Base-by-base conservation (phyloP, 2,113 vertebrate genomes). In the Pardalotus punctatus region DNA sequence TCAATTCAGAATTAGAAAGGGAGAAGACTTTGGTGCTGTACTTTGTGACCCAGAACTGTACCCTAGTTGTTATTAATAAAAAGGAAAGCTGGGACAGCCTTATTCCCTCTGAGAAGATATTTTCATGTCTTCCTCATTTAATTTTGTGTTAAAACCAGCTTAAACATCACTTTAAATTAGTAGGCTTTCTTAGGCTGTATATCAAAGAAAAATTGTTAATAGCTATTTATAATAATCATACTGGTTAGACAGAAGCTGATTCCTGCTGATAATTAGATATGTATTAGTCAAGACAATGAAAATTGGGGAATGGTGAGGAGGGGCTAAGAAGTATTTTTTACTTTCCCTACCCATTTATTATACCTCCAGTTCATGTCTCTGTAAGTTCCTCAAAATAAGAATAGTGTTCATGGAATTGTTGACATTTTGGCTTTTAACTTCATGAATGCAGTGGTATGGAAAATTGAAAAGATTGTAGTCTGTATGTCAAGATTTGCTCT, bases 91-190 rank as follows among this genome's bases (percentile, higher is more conserved):
- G 5, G 71, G 56, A 67, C 53, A 84, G 28, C 13, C 25, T 57
- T 81, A 51, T 71, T 93, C 35, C 14, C 57, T 79, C 84, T 85
- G 60, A 81, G 73, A 66, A 88, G 71, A 42, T 78, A 53, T 43
- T 79, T 93, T 85, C 11, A 17, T 43, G 28, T 85, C 70, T 81
- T 88, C 5, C 24, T 86, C 3, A 10, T 80, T 90, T 88, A 4
- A 50, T 72, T 95, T 90, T 79, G 38, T 88, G 28, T 42, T 82
- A 69, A 95, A 80, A 85, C 4, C 40, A 79, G 28, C 47, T 94
- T 76, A 47, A 88, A 83, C 45, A 70, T 73, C 15, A 38, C 31
- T 90, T 43, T 31, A 66, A 87, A 81, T 43, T 33, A 64, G 22
- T 69, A 86, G 65, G 13, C 12, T 80, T 92, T 91, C 45, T 81